A percentile compares a stretch with the other conserved stretches of the same genome.
These are phyloP conservation scores for Prinia subflava DNA, from an alignment of 2,113 vertebrate species.

Conservation along the genomic window DNA sequence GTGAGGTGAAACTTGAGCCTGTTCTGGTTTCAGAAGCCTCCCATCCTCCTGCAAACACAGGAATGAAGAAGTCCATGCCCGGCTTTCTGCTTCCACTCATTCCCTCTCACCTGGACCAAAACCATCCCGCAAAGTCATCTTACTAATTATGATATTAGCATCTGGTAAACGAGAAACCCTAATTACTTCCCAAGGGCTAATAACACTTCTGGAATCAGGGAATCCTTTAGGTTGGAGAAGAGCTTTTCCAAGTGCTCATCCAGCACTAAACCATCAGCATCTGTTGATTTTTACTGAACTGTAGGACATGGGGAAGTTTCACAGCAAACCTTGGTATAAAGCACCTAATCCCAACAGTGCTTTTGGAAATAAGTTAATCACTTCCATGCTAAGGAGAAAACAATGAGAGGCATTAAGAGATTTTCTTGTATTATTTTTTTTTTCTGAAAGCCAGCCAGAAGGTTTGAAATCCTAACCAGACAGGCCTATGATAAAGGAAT, in stretches of 20 bases:
- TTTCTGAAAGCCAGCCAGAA: neutral
- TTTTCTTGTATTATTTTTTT: neutral
- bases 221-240: neutral
- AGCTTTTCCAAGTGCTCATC: neutral
- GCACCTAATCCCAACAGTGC: neutral
- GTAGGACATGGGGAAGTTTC: neutral
- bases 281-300: neutral
- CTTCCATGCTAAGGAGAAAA: conserved; percentile 22
- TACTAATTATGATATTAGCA: neutral
- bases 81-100: neutral
- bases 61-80: neutral
- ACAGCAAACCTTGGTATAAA: neutral
- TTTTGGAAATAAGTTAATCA: neutral
- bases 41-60: neutral
- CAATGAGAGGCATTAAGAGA: neutral
- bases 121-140: neutral
- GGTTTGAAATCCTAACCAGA: neutral
- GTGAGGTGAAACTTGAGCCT: neutral
- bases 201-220: neutral
- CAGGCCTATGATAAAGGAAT: neutral
- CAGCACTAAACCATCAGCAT: neutral
- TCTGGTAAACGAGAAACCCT: neutral
- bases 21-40: neutral
- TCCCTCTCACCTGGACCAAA: neutral
- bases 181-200: neutral